Conservation (phyloP, 2,113 vertebrate species). For the Eira barbara region DNA sequence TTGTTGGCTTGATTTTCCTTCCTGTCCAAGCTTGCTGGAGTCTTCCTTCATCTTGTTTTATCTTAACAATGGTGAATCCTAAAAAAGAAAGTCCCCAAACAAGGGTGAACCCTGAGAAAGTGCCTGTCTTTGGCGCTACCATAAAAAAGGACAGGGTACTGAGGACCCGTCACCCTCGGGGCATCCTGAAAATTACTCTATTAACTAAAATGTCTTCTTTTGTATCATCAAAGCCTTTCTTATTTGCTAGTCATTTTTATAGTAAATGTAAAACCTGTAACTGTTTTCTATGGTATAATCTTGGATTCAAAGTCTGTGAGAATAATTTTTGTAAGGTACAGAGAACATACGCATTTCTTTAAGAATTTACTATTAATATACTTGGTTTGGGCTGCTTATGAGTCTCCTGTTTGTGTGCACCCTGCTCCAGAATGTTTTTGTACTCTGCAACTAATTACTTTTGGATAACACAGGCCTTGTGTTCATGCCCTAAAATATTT, state of each 20-base stretch:
- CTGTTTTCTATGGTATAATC: slow-evolving; percentile 48
- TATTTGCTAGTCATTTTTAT: slow-evolving; percentile 58
- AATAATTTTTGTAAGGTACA: slow-evolving; percentile 49
- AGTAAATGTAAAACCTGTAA: slow-evolving; percentile 35
- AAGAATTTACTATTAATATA: slow-evolving; percentile 8
- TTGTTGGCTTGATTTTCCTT: slow-evolving; percentile 42
- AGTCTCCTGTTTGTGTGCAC: slow-evolving; percentile 20
- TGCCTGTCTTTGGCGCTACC: background rate
- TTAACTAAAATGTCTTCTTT: background rate
- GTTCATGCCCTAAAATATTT: slow-evolving; percentile 16
- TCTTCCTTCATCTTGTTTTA: slow-evolving; percentile 41
- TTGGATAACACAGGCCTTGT: slow-evolving; percentile 44
- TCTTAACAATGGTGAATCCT: background rate
- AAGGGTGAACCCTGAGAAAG: slow-evolving; percentile 17
- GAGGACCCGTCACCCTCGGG: background rate
- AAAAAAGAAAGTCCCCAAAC: background rate
- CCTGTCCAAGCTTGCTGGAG: slow-evolving; percentile 17
- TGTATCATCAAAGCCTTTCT: slow-evolving; percentile 38
- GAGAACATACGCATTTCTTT: slow-evolving; percentile 19
- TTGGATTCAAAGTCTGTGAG: slow-evolving; percentile 14
- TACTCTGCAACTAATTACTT: slow-evolving; percentile 41
- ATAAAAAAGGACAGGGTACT: background rate
- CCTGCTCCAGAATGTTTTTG: slow-evolving; percentile 46
- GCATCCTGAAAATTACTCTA: slow-evolving; percentile 26
- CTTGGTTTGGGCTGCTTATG: background rate